A percentile compares a stretch with the other conserved stretches of the same genome.
Conservation (phyloP, 2,113 vertebrate species). For the Prionailurus viverrinus region DNA sequence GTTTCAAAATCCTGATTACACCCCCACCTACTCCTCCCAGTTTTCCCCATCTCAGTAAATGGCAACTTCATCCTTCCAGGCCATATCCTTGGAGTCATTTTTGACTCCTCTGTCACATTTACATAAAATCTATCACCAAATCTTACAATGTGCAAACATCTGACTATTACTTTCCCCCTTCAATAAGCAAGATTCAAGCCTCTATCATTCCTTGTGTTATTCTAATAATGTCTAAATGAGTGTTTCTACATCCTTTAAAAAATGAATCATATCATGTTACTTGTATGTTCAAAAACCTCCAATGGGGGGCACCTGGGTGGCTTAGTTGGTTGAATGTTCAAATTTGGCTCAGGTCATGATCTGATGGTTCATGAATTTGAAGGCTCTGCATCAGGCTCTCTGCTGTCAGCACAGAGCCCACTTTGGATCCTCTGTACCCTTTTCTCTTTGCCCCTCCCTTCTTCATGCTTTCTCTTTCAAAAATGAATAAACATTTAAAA, state of each 20-base stretch:
- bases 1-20: neutral
- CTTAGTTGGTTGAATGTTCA: too few relatives aligned
- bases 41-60: conserved; percentile 1
- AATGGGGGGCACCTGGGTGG: neutral
- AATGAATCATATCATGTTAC: neutral
- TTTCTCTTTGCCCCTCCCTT: too few relatives aligned
- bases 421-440: too few relatives aligned
- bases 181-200: neutral
- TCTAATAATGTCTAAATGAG: neutral
- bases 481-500: too few relatives aligned
- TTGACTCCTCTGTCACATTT: conserved; percentile 4
- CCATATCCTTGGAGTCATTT: neutral
- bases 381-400: too few relatives aligned
- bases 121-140: neutral
- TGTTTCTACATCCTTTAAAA: neutral
- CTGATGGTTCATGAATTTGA: too few relatives aligned
- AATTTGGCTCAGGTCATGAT: too few relatives aligned
- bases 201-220: neutral
- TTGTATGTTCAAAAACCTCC: neutral
- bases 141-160: neutral
- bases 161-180: neutral
- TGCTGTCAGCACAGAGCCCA: too few relatives aligned
- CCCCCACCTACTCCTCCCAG: neutral
- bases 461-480: too few relatives aligned
- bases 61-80: neutral